Base-by-base conservation (phyloP, 2,113 vertebrate species). In the Colius striatus region DNA sequence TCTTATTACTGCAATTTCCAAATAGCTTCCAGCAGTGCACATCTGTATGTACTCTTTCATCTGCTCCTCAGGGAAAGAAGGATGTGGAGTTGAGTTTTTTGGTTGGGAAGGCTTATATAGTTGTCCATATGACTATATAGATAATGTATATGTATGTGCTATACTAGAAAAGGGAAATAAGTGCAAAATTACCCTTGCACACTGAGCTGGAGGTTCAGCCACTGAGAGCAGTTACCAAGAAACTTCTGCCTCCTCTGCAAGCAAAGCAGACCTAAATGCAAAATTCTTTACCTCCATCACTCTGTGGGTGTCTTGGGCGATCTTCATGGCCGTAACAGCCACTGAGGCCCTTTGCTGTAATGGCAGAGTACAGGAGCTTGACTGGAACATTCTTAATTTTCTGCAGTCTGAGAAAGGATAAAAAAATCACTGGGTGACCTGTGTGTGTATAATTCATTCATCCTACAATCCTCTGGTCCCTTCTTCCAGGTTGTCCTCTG, bases 11-110 rank as follows among this genome's bases (percentile, higher is more conserved):
- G 67, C 5, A 38, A 66, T 87, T 95, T 43, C 50, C 71, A 79
- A 95, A 95, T 87, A 84, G 74, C 89, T 97, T 94, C 91, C 81
- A 94, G 91, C 23, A 0, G 81, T 54, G 84, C 94, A 88, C 93
- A 94, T 94, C 91, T 95, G 94, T 92, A 66, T 66, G 62, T 27
- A 75, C 76, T 89, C 95, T 94, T 95, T 97, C 82, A 94, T 97
- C 89, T 95, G 50, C 78, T 95, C 87, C 55, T 71, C 43, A 16
- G 67, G 63, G 89, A 79, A 47, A 85, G 84, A 41, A 9, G 58
- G 60, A 78, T 93, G 71, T 84, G 91, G 81, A 89, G 51, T 10
- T 0, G 10, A 79, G 55, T 92, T 66, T 94, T 95, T 95, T 76
- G 60, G 54, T 90, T 90, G 72, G 71, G 63, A 34, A 83, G 55